Conservation (phyloP, 1,140 invertebrate genomes). For the Nymphalis io region DNA sequence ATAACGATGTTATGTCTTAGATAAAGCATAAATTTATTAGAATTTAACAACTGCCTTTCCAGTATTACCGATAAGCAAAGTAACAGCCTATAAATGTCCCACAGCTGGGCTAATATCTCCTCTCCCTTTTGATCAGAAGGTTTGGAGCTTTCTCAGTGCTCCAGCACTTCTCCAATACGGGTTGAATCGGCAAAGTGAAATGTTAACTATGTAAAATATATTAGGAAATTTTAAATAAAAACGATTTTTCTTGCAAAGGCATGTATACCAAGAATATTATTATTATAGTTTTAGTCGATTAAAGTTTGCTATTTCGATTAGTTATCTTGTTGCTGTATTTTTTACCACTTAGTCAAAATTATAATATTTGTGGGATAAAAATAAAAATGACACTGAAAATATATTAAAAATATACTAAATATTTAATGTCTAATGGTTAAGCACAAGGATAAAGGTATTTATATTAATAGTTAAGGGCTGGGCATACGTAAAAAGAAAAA, state of each 20-base stretch:
- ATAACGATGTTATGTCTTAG: too few relatives aligned
- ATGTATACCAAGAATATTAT: neutral
- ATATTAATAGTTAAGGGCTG: neutral
- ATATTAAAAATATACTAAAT: neutral
- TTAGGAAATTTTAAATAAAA: too few relatives aligned
- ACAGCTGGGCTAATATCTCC: too few relatives aligned
- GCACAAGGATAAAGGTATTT: neutral
- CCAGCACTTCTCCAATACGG: too few relatives aligned
- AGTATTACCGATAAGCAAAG: neutral
- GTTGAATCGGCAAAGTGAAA: too few relatives aligned
- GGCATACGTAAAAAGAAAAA: neutral
- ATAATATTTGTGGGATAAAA: neutral
- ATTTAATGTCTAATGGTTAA: neutral
- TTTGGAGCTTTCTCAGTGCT: too few relatives aligned
- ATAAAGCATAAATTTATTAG: too few relatives aligned
- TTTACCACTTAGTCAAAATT: neutral
- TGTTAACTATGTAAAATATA: too few relatives aligned
- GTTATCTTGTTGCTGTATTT: neutral
- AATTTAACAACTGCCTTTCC: neutral
- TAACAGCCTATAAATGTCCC: too few relatives aligned
- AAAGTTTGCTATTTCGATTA: too few relatives aligned
- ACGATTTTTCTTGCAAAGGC: too few relatives aligned
- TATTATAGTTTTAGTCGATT: neutral
- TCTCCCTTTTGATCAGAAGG: too few relatives aligned
- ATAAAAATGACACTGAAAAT: neutral